These are phyloP conservation scores for Eurystomus glaucurus DNA, from an alignment of 2,797 vertebrate genomes.

Conservation along the genomic window DNA sequence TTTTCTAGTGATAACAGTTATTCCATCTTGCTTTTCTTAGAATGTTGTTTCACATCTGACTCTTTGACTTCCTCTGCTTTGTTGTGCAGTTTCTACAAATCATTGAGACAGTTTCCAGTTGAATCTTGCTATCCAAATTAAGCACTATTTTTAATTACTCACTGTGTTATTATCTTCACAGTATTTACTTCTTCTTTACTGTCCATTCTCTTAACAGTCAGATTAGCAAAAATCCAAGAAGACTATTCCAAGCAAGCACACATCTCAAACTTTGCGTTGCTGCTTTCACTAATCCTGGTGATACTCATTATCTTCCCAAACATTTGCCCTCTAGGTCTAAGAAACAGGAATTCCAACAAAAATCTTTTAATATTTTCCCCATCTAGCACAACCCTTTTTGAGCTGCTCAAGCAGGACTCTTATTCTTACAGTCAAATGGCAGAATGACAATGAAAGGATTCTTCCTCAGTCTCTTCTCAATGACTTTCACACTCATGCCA, in stretches of 20 bases:
- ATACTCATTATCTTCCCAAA: background rate
- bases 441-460: background rate
- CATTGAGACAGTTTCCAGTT: conserved; percentile 15
- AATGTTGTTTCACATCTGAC: conserved; percentile 40
- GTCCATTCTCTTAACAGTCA: background rate
- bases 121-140: conserved; percentile 4
- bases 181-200: background rate
- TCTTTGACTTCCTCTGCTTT: conserved; percentile 51
- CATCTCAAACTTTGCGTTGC: background rate
- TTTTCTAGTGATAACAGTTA: conserved; percentile 19
- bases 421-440: background rate
- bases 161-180: background rate
- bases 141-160: background rate
- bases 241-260: background rate
- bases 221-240: background rate
- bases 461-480: background rate
- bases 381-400: background rate
- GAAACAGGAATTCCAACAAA: background rate
- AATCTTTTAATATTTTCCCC: background rate
- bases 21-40: conserved; percentile 29
- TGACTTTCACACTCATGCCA: background rate
- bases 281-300: background rate
- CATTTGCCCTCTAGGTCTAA: background rate
- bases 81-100: conserved; percentile 27
- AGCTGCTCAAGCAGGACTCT: background rate